These are phyloP conservation scores for Prochilodus magdalenae DNA, from an alignment of 2,113 vertebrate species.

Conservation along the genomic window DNA sequence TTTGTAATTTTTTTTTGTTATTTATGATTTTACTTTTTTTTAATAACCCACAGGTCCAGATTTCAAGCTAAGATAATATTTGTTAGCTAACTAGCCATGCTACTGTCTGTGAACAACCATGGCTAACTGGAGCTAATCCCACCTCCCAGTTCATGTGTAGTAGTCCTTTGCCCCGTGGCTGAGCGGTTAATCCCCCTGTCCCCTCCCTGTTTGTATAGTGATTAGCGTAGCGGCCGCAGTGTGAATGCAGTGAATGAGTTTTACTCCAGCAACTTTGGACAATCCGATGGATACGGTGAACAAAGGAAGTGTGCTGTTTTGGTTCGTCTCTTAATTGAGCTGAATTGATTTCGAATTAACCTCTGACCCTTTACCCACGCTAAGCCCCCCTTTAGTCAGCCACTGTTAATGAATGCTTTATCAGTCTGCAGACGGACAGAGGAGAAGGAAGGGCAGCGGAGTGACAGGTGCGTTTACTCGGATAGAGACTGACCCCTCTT, in stretches of 20 bases:
- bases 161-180: background rate
- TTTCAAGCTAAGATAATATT: too few species aligned
- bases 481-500: constrained; percentile 11
- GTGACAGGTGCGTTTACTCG: background rate
- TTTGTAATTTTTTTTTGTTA: too few species aligned
- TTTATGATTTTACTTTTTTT: too few species aligned
- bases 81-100: too few species aligned
- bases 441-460: background rate
- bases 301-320: background rate
- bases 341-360: background rate
- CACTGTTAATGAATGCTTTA: background rate
- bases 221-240: background rate
- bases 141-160: background rate
- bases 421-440: background rate
- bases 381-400: background rate
- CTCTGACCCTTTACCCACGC: background rate
- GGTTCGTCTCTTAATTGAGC: background rate
- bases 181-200: background rate
- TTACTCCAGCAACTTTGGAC: background rate
- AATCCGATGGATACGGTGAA: background rate
- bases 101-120: background rate
- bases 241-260: background rate
- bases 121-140: background rate
- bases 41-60: too few species aligned
- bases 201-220: background rate